These are phyloP conservation scores for Sebastiscus tertius DNA, from an alignment of 2,797 vertebrate species.

Conservation along the genomic window DNA sequence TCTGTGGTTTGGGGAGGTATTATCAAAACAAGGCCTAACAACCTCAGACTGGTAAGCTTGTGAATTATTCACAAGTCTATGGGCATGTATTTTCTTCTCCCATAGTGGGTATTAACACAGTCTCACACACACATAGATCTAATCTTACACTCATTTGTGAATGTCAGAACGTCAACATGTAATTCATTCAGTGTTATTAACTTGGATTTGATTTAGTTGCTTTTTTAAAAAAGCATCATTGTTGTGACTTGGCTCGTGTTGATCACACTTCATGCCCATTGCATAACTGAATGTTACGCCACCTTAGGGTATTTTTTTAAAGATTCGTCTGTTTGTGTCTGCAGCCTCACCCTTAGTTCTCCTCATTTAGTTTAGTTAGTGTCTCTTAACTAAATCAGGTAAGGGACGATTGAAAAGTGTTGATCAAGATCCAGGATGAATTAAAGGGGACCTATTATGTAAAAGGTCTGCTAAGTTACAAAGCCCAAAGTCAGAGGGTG, in stretches of 20 bases:
- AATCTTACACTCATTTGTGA: constrained; percentile 4
- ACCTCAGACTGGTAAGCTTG: constrained; percentile 30
- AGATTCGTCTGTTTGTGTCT: constrained; percentile 34
- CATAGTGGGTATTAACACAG: constrained; percentile 19
- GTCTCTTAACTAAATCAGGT: constrained; percentile 5
- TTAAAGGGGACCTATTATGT: not conserved
- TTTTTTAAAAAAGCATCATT: not conserved
- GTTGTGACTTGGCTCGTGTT: not conserved
- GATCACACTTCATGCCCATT: constrained; percentile 30
- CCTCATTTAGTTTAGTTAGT: not conserved
- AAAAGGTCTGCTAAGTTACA: too few relatives aligned
- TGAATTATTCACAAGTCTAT: constrained; percentile 59
- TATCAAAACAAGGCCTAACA: constrained; percentile 50
- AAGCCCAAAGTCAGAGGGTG: too few relatives aligned
- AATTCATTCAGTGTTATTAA: constrained; percentile 37
- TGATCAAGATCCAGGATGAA: not conserved
- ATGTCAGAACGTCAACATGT: constrained; percentile 25
- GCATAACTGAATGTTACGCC: constrained; percentile 37
- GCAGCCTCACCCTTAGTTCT: constrained; percentile 18
- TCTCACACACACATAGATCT: not conserved
- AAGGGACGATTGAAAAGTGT: constrained; percentile 3
- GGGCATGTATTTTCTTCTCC: constrained; percentile 37
- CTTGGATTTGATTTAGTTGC: constrained; percentile 12
- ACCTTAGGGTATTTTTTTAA: constrained; percentile 21
- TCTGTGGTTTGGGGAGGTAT: constrained; percentile 41